Conservation (phyloP, 1,140 invertebrate genomes). For the Zaprionus camerounensis region DNA sequence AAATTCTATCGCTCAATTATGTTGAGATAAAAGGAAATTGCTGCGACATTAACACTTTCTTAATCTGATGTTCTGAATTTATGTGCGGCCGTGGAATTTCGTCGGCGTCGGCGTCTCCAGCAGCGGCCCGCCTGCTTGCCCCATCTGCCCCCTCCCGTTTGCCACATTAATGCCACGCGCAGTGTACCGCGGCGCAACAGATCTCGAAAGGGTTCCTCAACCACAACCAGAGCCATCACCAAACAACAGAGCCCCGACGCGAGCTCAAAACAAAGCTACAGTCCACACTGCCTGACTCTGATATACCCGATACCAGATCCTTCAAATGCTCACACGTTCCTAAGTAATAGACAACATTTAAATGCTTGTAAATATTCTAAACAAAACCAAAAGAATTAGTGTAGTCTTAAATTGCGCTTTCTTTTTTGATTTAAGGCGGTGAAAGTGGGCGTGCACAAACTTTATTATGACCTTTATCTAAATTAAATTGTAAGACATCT, state of each 20-base stretch:
- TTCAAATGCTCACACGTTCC: too few species aligned
- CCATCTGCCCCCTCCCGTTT: slow-evolving; percentile 23
- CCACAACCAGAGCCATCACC: neutral
- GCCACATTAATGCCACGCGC: slow-evolving; percentile 32
- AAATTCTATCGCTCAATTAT: slow-evolving; percentile 84
- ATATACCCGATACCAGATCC: too few species aligned
- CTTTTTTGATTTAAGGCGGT: too few species aligned
- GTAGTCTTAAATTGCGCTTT: too few species aligned
- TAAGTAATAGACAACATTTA: too few species aligned
- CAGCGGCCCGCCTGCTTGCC: neutral
- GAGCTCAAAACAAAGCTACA: neutral
- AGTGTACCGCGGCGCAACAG: slow-evolving; percentile 2
- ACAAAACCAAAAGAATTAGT: too few species aligned
- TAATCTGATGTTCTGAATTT: slow-evolving; percentile 83
- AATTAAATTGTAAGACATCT: too few species aligned
- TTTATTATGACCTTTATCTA: too few species aligned
- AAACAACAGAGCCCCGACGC: slow-evolving; percentile 1
- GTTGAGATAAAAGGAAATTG: slow-evolving; percentile 83
- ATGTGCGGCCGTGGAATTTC: slow-evolving; percentile 79
- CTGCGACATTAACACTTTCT: slow-evolving; percentile 83
- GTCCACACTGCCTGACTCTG: too few species aligned
- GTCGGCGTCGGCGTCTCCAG: slow-evolving; percentile 66
- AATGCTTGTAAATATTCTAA: too few species aligned
- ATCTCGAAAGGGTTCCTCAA: slow-evolving; percentile 22
- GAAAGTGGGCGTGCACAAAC: too few species aligned